Evolutionary conservation across 1,140 invertebrate genomes (phyloP), one percentile per base, ranked within the genome.

Genomic region (Pseudobourletiella spinata): DNA sequence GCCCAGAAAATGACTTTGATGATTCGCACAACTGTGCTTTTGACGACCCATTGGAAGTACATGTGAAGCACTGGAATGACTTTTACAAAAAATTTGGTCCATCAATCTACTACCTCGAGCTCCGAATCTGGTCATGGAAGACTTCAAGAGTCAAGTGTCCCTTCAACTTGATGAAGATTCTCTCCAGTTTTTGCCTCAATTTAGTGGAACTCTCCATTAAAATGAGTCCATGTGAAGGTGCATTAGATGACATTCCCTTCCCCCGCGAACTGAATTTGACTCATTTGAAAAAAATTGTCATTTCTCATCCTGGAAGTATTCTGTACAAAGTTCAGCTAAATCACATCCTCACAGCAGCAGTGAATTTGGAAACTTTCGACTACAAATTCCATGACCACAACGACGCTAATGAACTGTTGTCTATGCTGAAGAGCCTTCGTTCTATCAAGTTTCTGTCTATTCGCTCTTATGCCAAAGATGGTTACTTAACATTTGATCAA

Each of bases 161-260:
- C 11, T 39, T 26, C 16, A 58, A 63, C 50, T 14, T 63, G 3
- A 14, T 51, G 8, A 26, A 18, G 20, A 52, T 57, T 22, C 18
- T 63, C 1, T 18, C 43, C n/a, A 46, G 50, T 18, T 30, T 39
- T 15, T 63, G 61, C 20, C 30, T 26, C 2, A 63, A 58, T 52
- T 42, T 63, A 25, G 25, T 29, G n/a, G 55, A 57, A 28, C 18
- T 63, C 3, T n/a, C 8, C 32, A 22, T 52, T 3, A 15, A 22
- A 2, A 28, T 26, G 3, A 18, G 3, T 2, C 2, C 6, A 8
- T 6, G 2, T 20, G 3, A 3, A 22, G 43, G n/a, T 11, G 29
- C 29, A 3, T 15, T 3, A 24, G 25, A 4, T 57, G 2, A 29
- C 11, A 15, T 52, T 42, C 28, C 2, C 8, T 3, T 29, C 26